Conservation (phyloP, 2,113 vertebrate genomes). For the Capreolus pygargus region DNA sequence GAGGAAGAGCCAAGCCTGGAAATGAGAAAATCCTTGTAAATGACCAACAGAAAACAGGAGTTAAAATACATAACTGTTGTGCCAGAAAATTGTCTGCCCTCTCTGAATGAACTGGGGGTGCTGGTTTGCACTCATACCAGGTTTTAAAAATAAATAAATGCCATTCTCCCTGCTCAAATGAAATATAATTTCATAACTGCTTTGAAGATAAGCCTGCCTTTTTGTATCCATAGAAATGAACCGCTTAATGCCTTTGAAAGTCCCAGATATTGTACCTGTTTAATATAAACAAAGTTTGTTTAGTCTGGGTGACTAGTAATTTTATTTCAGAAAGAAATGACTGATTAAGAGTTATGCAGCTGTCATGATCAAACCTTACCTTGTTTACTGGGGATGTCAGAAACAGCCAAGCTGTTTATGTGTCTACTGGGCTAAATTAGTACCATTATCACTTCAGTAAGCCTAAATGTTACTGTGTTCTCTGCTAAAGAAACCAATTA, state of each 20-base stretch:
- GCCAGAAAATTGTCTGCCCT: slow-evolving; percentile 70
- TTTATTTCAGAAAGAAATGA: slow-evolving; percentile 53
- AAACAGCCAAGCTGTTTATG: slow-evolving; percentile 40
- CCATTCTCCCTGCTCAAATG: slow-evolving; percentile 9
- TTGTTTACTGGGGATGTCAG: background rate
- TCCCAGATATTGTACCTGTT: background rate
- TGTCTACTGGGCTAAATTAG: slow-evolving; percentile 67
- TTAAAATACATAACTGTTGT: slow-evolving; percentile 72
- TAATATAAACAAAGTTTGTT: slow-evolving; percentile 46
- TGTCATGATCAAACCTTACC: slow-evolving; percentile 21
- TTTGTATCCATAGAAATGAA: slow-evolving; percentile 22
- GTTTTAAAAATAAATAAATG: slow-evolving; percentile 53
- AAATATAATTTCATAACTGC: slow-evolving; percentile 41
- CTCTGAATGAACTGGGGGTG: slow-evolving; percentile 57
- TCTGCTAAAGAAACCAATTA: slow-evolving; percentile 75
- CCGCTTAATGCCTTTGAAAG: background rate
- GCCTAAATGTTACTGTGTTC: slow-evolving; percentile 48
- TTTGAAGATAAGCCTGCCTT: background rate
- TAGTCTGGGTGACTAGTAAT: slow-evolving; percentile 31
- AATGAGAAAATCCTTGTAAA: slow-evolving; percentile 80
- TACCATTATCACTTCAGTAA: slow-evolving; percentile 66
- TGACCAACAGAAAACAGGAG: slow-evolving; percentile 73
- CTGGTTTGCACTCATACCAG: slow-evolving; percentile 44
- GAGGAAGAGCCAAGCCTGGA: slow-evolving; percentile 68
- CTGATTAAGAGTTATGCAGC: background rate